phyloP scores from a whole-genome alignment of 2,888 invertebrate species.

The Caenorhabditis macrosperma region DNA sequence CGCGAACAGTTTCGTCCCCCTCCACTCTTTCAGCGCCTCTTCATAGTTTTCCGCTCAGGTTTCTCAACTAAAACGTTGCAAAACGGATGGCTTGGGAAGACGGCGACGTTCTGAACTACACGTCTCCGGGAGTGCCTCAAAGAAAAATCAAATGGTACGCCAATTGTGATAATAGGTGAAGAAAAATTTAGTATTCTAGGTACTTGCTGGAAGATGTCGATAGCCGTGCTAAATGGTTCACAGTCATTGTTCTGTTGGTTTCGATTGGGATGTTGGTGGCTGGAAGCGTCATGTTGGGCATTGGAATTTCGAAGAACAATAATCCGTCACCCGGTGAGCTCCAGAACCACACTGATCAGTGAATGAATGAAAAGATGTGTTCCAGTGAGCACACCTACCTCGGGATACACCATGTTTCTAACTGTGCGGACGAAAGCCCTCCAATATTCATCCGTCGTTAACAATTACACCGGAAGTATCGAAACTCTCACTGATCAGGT shows the following conservation, averaged over 20 bases:
- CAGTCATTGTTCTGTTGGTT: slow-evolving; percentile 40
- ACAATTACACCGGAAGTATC: slow-evolving; percentile 35
- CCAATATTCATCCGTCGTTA: slow-evolving; percentile 33
- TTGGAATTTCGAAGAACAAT: slow-evolving; percentile 58
- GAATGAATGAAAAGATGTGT: not conserved
- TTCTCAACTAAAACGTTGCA: not conserved
- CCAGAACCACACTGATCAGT: not conserved
- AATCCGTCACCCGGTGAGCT: slow-evolving; percentile 15
- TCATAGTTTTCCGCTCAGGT: not conserved
- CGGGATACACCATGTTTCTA: slow-evolving; percentile 41
- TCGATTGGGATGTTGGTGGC: slow-evolving; percentile 57
- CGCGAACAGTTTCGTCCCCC: slow-evolving; percentile 31
- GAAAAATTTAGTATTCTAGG: slow-evolving; percentile 1
- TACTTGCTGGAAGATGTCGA: slow-evolving; percentile 45
- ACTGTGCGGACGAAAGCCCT: slow-evolving; percentile 19
- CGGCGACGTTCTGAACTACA: slow-evolving; percentile 9
- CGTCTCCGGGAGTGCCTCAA: slow-evolving; percentile 13
- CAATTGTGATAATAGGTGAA: no score
- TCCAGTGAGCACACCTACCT: not conserved
- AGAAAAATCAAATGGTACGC: slow-evolving; percentile 38
- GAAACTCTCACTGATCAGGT: slow-evolving; percentile 41
- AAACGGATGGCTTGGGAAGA: slow-evolving; percentile 27
- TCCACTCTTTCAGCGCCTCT: not conserved
- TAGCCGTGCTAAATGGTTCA: slow-evolving; percentile 46
- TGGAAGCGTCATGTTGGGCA: slow-evolving; percentile 63